Conservation (phyloP, 53 echinoderm and acorn worm genomes). For the Temnopleurus reevesii region DNA sequence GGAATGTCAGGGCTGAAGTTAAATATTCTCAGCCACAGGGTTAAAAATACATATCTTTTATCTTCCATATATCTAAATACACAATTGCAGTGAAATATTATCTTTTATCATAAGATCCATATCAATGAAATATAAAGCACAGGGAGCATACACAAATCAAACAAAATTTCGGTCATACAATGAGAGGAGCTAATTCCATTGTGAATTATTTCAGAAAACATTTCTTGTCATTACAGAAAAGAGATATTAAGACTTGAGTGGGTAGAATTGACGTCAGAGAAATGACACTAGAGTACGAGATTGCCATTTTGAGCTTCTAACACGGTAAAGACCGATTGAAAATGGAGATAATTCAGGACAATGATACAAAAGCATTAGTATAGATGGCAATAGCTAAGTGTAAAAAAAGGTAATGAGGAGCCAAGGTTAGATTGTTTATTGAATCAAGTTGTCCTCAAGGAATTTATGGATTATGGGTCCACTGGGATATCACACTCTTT, state of each 20-base stretch:
- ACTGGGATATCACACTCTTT: not conserved
- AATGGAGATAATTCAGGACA: slow-evolving; percentile 1
- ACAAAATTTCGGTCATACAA: not conserved
- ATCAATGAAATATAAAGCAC: not conserved
- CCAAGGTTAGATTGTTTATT: slow-evolving; percentile 3
- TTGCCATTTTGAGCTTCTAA: slow-evolving; percentile 9
- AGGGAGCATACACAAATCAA: not conserved
- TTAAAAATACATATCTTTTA: too few relatives aligned
- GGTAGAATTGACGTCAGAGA: slow-evolving; percentile 19
- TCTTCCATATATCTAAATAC: too few relatives aligned
- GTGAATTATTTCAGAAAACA: not conserved
- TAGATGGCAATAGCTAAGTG: not conserved
- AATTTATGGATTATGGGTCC: not conserved
- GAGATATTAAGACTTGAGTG: not conserved
- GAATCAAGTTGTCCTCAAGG: not conserved
- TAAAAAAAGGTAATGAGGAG: not conserved
- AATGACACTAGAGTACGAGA: slow-evolving; percentile 4
- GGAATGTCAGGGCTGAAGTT: too few relatives aligned
- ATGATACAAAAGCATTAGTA: not conserved
- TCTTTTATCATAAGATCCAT: not conserved
- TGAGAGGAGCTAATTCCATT: not conserved
- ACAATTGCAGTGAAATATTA: too few relatives aligned
- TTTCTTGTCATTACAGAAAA: not conserved
- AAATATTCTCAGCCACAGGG: too few relatives aligned
- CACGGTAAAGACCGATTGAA: not conserved